A percentile compares a stretch with the other conserved stretches of the same genome.
Conservation (phyloP, 2,113 vertebrate species). For the Porphyrio hochstetteri region DNA sequence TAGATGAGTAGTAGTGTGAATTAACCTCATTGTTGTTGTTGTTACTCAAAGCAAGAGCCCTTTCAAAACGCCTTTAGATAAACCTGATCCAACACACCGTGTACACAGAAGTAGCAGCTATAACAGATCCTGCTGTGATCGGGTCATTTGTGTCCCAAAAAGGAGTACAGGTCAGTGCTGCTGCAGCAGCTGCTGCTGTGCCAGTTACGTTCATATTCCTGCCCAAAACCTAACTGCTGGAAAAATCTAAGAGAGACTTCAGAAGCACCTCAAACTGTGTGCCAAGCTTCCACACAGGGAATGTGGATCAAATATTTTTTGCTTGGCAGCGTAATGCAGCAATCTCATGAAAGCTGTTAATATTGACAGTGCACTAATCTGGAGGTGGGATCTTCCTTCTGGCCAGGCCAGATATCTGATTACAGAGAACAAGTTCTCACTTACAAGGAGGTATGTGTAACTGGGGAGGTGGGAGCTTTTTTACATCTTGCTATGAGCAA, state of each 20-base stretch:
- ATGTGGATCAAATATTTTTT: neutral
- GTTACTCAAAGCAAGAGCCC: neutral
- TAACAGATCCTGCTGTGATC: neutral
- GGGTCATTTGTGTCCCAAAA: neutral
- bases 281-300: neutral
- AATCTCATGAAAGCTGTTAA: neutral
- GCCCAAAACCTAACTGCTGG: neutral
- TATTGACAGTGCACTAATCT: neutral
- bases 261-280: neutral
- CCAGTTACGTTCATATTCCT: neutral
- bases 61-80: slow-evolving; percentile 4
- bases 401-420: neutral
- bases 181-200: neutral
- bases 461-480: neutral
- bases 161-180: neutral
- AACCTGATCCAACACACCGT: neutral
- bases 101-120: neutral
- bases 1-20: neutral
- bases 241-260: neutral
- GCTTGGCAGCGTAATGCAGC: neutral
- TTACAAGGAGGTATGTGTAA: neutral
- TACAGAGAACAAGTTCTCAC: neutral
- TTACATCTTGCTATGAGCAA: neutral
- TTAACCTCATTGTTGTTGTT: neutral
- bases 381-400: slow-evolving; percentile 1